These are phyloP conservation scores for Polypedilum vanderplanki DNA, from an alignment of 1,140 invertebrate species.

Conservation along the genomic window DNA sequence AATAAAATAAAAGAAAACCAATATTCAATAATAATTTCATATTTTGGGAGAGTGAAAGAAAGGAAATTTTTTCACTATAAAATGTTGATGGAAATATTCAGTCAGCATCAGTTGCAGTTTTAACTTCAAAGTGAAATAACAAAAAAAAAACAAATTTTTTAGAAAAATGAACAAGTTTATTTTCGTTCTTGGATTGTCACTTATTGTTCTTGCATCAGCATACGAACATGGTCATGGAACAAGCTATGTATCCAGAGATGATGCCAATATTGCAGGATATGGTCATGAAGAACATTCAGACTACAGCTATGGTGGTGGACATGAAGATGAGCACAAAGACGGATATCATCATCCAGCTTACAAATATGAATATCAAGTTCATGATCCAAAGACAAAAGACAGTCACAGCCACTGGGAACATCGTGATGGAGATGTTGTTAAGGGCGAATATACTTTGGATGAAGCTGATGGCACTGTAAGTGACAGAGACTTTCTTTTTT, in stretches of 20 bases:
- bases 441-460: constrained; percentile 53
- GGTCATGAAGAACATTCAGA: not conserved
- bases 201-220: not conserved
- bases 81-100: not conserved
- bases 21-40: not conserved
- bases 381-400: constrained; percentile 63
- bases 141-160: not conserved
- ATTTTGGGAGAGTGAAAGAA: not conserved
- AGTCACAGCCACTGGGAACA: constrained; percentile 58
- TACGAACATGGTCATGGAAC: constrained; percentile 4
- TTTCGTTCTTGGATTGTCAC: not conserved
- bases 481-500: constrained; percentile 34
- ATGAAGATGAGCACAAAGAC: not conserved
- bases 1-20: too few relatives aligned
- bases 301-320: not conserved
- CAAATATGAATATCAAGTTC: constrained; percentile 64
- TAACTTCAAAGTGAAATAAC: not conserved
- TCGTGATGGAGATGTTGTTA: constrained; percentile 55
- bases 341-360: constrained; percentile 51
- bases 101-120: not conserved
- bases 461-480: constrained; percentile 54
- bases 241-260: not conserved
- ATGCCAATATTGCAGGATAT: not conserved
- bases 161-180: not conserved
- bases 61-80: not conserved